Evolutionary conservation across 2,888 invertebrate genomes (phyloP), one percentile per base, ranked within the genome.

Genomic region (Pandemis cinnamomeana): DNA sequence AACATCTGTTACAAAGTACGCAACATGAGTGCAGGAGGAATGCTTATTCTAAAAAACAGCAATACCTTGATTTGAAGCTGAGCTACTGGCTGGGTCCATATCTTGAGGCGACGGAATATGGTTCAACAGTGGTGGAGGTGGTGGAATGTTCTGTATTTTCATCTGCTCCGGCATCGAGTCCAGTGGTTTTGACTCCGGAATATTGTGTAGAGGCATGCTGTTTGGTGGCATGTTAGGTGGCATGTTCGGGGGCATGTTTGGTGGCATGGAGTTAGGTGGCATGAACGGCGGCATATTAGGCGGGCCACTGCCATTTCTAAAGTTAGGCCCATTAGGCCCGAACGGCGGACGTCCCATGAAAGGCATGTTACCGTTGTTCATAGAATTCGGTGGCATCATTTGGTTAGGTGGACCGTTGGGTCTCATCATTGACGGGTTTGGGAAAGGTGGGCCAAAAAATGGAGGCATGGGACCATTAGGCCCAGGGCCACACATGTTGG

Each of bases 101-200:
- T 96, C 95, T 79, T 95, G 95, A 0, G 95, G 95, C 78, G 95
- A 95, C 7, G 95, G 95, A 76, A 95, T 95, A 78, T 95, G 95
- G 80, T 94, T 95, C 67, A 95, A 82, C 77, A 95, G 95, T 5
- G 95, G 95, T 81, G 94, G 93, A 0, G 96, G 95, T 2, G 95
- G 95, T 36, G 96, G 95, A 81, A 96, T 95, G 76, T 95, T 95
- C 81, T 95, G 95, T 15, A 95, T 91, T 81, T 95, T 96, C 84
- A 96, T 89, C 0, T 95, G 94, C 78, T 96, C 84, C 42, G 89
- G 88, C 72, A 89, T 83, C 41, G 80, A 82, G 42, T 88, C 87
- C 76, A 86, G 76, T 3, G 83, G 77, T 69, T 87, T 88, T 10
- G 83, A 79, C 44, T 89, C 88, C 44, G 87, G 78, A 62, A 83